Evolutionary conservation across 2,113 vertebrate genomes (phyloP), one percentile per base, ranked within the genome.

Genomic region (Actenoides hombroni): DNA sequence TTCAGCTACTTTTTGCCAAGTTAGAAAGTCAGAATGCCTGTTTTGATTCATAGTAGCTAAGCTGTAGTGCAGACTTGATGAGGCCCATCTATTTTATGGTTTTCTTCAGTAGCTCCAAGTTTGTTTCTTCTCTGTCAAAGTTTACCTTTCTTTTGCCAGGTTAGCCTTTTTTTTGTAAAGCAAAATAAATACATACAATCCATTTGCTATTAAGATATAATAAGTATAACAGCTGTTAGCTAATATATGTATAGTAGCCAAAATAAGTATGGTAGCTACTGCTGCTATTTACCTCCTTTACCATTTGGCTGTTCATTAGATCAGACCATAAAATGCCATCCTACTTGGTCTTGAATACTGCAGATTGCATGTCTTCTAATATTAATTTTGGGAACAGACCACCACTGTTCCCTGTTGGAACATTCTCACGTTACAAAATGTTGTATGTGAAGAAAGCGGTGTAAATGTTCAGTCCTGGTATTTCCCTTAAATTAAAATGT

Each of bases 401-500:
- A 9, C 3, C 9, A 2, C 23, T 49, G 9, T 68, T 88, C 31
- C 26, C 35, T 9, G 10, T 5, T 13, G 8, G 4, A 4, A 0
- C 21, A 59, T 68, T 81, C 21, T 35, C 33, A 2, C 2, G 49
- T 79, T 51, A 49, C 7, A 25, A 48, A 40, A 29, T 3, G 0
- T 16, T 53, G 18, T 56, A 4, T 5, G 1, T 25, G 4, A 44
- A 76, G 84, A 56, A 76, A 63, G 31, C 49, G 59, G 18, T 51
- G 56, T 33, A 48, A 65, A 26, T 1, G 0, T 70, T 67, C 46
- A 49, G 10, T 25, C 8, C 1, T n/a, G 31, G 8, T 16, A 42
- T 7, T 6, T 78, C 26, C 71, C 56, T 28, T 40, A 23, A 75
- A 15, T 59, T 42, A 57, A 74, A 63, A 42, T 16, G 7, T 57